phyloP scores from a whole-genome alignment of 2,888 invertebrate genomes.

The Willowsia nigromaculata region DNA sequence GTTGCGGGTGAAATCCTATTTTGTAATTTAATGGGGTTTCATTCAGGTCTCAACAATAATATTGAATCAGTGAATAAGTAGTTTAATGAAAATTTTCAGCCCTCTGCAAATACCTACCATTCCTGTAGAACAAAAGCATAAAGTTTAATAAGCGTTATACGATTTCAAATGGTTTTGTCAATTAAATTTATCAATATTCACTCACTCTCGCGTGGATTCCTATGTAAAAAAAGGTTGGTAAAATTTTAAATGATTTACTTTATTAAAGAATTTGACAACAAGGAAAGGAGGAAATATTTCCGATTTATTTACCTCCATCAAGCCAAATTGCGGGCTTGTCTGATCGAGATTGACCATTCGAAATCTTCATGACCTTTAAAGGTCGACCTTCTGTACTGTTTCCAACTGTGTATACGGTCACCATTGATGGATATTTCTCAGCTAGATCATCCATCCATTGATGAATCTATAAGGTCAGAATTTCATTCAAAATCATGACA shows the following conservation, averaged over 20 bases:
- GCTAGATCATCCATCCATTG: slow-evolving; percentile 84
- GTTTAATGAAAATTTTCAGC: background rate
- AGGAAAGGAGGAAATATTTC: too few relatives aligned
- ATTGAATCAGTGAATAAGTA: too few relatives aligned
- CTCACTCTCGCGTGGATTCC: slow-evolving; percentile 86
- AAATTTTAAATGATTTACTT: too few relatives aligned
- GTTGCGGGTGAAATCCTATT: slow-evolving; percentile 88
- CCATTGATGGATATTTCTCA: slow-evolving; percentile 84
- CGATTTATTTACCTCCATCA: slow-evolving; percentile 80
- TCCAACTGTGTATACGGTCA: slow-evolving; percentile 87
- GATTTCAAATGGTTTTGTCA: background rate
- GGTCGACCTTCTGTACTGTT: slow-evolving; percentile 87
- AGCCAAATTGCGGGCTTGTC: slow-evolving; percentile 83
- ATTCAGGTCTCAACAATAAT: background rate
- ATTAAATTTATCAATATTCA: background rate
- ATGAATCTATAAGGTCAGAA: slow-evolving; percentile 76
- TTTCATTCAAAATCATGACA: background rate
- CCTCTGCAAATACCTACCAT: slow-evolving; percentile 22
- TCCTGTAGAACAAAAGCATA: slow-evolving; percentile 34
- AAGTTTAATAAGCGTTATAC: background rate
- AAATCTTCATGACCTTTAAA: slow-evolving; percentile 80
- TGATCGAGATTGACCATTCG: slow-evolving; percentile 80
- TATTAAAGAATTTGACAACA: too few relatives aligned
- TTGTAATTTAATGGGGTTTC: background rate
- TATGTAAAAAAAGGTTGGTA: slow-evolving; percentile 72